These are phyloP conservation scores for Tarsius wallacei DNA, from an alignment of 2,797 vertebrate species.

Conservation along the genomic window DNA sequence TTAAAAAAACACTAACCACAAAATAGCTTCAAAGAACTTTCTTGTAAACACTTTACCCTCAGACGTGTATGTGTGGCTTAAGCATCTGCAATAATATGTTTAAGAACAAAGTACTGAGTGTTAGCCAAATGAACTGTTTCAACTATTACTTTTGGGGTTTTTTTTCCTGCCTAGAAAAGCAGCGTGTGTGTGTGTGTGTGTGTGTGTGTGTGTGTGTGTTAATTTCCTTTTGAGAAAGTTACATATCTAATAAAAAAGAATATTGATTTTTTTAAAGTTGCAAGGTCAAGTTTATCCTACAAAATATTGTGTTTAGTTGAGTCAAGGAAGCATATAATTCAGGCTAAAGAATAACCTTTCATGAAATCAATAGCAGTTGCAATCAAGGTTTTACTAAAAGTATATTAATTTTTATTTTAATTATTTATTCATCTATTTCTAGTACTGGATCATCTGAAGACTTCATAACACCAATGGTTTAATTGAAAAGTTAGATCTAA, in stretches of 20 bases:
- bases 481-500: slow-evolving; percentile 45
- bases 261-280: slow-evolving; percentile 8
- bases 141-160: not conserved
- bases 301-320: slow-evolving; percentile 42
- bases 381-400: slow-evolving; percentile 6
- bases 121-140: slow-evolving; percentile 13
- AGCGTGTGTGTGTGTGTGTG: not conserved
- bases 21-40: slow-evolving; percentile 77
- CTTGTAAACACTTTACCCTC: slow-evolving; percentile 63
- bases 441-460: not conserved
- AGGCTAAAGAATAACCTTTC: slow-evolving; percentile 20
- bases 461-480: not conserved
- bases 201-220: not conserved
- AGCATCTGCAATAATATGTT: slow-evolving; percentile 39
- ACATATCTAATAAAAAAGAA: slow-evolving; percentile 48
- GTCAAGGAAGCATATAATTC: not conserved
- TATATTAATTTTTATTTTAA: not conserved
- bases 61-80: slow-evolving; percentile 25
- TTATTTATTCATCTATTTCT: slow-evolving; percentile 9
- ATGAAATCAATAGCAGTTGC: not conserved
- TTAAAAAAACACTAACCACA: slow-evolving; percentile 74
- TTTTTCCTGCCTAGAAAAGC: not conserved
- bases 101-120: slow-evolving; percentile 35
- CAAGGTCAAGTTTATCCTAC: slow-evolving; percentile 45
- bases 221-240: not conserved